Evolutionary conservation across 2,888 invertebrate genomes (phyloP), one percentile per base, ranked within the genome.

Genomic region (Tipula unca): DNA sequence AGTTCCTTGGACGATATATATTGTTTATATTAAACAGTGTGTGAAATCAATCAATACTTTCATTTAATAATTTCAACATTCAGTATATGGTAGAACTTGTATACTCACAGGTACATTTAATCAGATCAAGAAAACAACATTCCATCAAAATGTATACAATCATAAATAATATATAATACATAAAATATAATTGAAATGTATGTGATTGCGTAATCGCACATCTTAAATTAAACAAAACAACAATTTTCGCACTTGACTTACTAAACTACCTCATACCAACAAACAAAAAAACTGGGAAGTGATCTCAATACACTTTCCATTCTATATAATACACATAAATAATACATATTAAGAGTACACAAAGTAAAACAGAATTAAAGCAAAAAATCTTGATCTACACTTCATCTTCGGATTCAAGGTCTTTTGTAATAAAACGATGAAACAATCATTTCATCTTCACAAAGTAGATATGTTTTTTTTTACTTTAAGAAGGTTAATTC

Each of bases 261-360:
- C 20, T 25, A 69, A 69, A 69, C 69, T 69, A 25, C 69, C 69
- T 69, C 25, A 17, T 0, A n/a, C n/a, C 1, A 48, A 17, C 17
- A 48, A 48, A 48, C 17, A 48, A 48, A 69, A 69, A 69, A 69
- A 69, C 69, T 69, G 69, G 69, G 69, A 69, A 69, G 69, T 69
- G 69, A 69, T 69, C 69, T 69, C 69, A 69, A 69, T 69, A 69
- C 69, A 69, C 69, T 69, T 69, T 69, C 69, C 69, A 69, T 69
- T 69, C 69, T 69, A 25, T 25, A 69, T 5, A 4, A 6, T 13
- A 10, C 10, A 25, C 25, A 25, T 69, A 69, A 14, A 0, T 6
- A 32, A 32, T 10, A 17, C 48, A 42, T n/a, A n/a, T n/a, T n/a
- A 10, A 17, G 69, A 69, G 69, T 69, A 69, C 69, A 69, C 69